Conservation (phyloP, 2,113 vertebrate genomes). For the Gymnocephalus cernua region DNA sequence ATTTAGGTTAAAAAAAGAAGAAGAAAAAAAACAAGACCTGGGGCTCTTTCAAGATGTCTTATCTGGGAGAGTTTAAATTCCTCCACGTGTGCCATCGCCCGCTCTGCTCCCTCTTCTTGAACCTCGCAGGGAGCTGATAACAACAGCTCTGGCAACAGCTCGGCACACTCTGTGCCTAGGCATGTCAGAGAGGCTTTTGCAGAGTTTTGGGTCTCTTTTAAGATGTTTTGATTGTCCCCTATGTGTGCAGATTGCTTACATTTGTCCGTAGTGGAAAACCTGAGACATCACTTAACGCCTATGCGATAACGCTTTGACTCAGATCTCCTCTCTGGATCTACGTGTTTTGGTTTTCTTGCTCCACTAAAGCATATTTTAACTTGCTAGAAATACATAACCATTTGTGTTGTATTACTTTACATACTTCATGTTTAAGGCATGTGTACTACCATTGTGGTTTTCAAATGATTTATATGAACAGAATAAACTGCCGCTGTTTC, state of each 20-base stretch:
- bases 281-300: conserved; percentile 39
- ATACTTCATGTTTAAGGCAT: neutral
- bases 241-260: conserved; percentile 55
- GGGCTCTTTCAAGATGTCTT: conserved; percentile 69
- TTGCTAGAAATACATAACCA: neutral
- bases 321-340: conserved; percentile 27
- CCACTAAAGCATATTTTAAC: conserved; percentile 12
- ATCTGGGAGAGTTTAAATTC: conserved; percentile 76
- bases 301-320: conserved; percentile 47
- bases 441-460: neutral
- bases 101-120: conserved; percentile 53
- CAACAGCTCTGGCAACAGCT: conserved; percentile 65
- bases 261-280: conserved; percentile 54
- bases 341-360: conserved; percentile 44
- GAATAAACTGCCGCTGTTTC: conserved; percentile 3
- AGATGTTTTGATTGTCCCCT: conserved; percentile 67
- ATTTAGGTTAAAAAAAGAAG: conserved; percentile 16
- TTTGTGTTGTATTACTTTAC: neutral
- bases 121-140: conserved; percentile 66
- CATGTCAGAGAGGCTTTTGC: conserved; percentile 61
- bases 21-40: conserved; percentile 48
- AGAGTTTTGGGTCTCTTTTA: conserved; percentile 44
- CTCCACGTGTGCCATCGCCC: conserved; percentile 70
- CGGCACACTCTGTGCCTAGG: conserved; percentile 56
- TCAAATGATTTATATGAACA: neutral